Evolutionary conservation across 2,113 vertebrate species (phyloP).

Genomic region (Sceloporus tristichus): DNA sequence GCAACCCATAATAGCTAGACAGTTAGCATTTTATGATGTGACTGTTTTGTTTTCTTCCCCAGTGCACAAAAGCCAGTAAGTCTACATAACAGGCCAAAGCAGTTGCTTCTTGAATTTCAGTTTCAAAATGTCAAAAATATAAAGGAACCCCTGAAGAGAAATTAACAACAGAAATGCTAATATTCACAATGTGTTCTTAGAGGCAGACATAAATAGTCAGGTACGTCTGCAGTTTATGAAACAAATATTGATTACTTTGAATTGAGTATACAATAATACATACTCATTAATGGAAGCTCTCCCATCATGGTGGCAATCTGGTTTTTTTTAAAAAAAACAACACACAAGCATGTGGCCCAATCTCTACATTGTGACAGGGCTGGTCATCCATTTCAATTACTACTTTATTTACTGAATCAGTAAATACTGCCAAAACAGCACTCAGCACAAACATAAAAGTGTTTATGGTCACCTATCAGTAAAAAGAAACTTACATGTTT

Average conservation of each 20-base stretch:
- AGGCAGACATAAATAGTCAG: neutral
- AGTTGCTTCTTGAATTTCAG: conserved; percentile 52
- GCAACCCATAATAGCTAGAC: rapidly evolving
- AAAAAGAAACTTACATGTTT: neutral
- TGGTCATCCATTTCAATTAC: neutral
- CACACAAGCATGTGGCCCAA: neutral
- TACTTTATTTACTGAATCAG: neutral
- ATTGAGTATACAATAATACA: neutral
- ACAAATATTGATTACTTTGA: neutral
- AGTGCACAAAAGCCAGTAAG: neutral
- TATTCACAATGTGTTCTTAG: conserved; percentile 40
- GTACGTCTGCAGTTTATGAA: neutral
- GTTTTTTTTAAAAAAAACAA: neutral
- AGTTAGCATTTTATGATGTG: conserved; percentile 18
- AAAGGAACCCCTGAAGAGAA: conserved; percentile 45
- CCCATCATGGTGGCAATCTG: neutral
- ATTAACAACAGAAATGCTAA: conserved; percentile 33
- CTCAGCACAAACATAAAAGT: neutral
- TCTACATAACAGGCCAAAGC: neutral
- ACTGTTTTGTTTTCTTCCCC: neutral
- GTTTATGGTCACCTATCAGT: neutral
- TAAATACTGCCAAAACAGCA: neutral
- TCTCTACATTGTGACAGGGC: no score
- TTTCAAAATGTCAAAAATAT: conserved; percentile 16
- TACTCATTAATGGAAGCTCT: neutral